Conservation (phyloP, 2,888 invertebrate species). For the Phlogophora meticulosa region DNA sequence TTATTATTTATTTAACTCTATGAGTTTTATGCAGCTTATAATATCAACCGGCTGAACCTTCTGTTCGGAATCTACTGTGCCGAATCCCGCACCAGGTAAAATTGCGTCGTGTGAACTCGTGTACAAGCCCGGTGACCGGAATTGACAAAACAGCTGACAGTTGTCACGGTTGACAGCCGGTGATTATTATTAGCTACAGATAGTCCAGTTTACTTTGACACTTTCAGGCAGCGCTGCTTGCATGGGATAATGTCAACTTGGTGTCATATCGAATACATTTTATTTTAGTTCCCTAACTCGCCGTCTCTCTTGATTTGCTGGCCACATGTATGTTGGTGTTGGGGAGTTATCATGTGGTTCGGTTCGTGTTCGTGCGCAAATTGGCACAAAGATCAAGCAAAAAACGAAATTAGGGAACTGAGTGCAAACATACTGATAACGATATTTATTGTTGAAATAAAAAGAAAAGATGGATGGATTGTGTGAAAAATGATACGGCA, state of each 20-base stretch:
- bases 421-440: not conserved
- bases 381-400: not conserved
- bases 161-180: conserved; percentile 37
- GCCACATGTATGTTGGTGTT: not conserved
- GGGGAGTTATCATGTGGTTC: not conserved
- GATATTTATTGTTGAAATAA: no score
- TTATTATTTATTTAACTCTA: conserved; percentile 28
- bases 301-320: not conserved
- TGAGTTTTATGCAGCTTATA: conserved; percentile 21
- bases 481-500: no score
- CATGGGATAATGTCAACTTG: not conserved
- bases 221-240: not conserved
- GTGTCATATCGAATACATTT: not conserved
- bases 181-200: not conserved
- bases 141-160: conserved; percentile 32
- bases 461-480: no score
- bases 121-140: conserved; percentile 20
- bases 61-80: conserved; percentile 33
- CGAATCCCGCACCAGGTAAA: conserved; percentile 31
- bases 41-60: conserved; percentile 37
- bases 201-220: not conserved
- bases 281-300: not conserved
- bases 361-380: not conserved
- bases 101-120: conserved; percentile 37
- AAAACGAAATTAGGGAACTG: no score